A percentile compares a stretch with the other conserved stretches of the same genome.
phyloP scores from a whole-genome alignment of 2,113 vertebrate species.

The Collichthys lucidus region DNA sequence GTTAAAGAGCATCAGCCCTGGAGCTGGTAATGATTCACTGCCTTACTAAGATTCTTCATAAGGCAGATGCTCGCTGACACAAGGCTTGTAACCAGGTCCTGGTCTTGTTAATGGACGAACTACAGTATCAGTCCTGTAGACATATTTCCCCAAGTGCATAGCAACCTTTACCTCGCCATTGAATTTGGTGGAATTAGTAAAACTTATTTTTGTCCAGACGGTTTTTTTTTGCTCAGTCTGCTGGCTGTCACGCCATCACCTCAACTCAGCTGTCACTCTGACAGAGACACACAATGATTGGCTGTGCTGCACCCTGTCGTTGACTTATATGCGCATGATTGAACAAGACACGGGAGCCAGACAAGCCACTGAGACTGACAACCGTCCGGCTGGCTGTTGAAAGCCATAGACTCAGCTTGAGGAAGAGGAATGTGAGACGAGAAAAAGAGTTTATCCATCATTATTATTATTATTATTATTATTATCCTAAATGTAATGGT shows the following conservation, averaged over 20 bases:
- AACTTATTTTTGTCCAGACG: conserved; percentile 15
- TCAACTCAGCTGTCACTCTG: conserved; percentile 57
- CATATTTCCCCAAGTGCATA: conserved; percentile 15
- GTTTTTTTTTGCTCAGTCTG: conserved; percentile 32
- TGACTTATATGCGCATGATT: conserved; percentile 58
- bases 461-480: too few species aligned
- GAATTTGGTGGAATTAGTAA: conserved; percentile 1
- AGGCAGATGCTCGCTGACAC: conserved; percentile 46
- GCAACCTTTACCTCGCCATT: background rate
- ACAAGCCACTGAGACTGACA: conserved; percentile 48
- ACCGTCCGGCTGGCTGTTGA: conserved; percentile 40
- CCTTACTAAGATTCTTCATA: conserved; percentile 51
- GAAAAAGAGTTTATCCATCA: background rate
- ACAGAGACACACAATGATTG: conserved; percentile 52
- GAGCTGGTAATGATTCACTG: conserved; percentile 56
- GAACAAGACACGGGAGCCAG: conserved; percentile 55
- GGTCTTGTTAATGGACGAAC: conserved; percentile 28
- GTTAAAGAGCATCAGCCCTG: conserved; percentile 55
- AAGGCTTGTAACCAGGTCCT: conserved; percentile 27
- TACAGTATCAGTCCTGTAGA: conserved; percentile 3
- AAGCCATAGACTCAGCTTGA: conserved; percentile 34
- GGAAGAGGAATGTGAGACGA: background rate
- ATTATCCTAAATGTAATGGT: background rate
- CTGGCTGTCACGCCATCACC: conserved; percentile 48
- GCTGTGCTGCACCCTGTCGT: conserved; percentile 52